phyloP scores from a whole-genome alignment of 1,140 invertebrate species.

The Drosophila virilis region DNA sequence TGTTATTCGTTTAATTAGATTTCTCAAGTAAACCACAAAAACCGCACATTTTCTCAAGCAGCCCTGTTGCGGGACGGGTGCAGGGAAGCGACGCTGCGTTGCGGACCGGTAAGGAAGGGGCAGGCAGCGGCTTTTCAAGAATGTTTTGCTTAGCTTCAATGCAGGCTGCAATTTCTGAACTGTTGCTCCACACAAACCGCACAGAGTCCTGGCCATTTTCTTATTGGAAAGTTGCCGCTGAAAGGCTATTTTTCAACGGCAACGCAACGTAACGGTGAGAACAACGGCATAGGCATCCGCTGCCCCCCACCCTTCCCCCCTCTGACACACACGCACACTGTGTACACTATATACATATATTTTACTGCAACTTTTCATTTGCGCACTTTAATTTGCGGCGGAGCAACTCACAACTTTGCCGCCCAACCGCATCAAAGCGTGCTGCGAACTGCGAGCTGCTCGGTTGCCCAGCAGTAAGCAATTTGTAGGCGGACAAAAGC shows the following conservation, averaged over 20 bases:
- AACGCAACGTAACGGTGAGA: conserved; percentile 13
- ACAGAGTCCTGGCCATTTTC: conserved; percentile 54
- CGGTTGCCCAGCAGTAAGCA: conserved; percentile 13
- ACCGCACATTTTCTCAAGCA: conserved; percentile 79
- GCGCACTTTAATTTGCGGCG: conserved; percentile 79
- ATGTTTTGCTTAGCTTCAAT: conserved; percentile 55
- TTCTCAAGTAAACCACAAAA: conserved; percentile 77
- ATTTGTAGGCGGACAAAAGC: conserved; percentile 69
- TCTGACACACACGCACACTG: conserved; percentile 26
- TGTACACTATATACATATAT: background rate
- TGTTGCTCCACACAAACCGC: conserved; percentile 53
- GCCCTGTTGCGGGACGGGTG: conserved; percentile 16
- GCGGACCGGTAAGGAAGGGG: background rate
- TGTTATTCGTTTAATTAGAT: conserved; percentile 83
- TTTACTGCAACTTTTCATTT: conserved; percentile 68
- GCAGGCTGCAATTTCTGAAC: conserved; percentile 68
- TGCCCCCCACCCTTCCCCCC: background rate
- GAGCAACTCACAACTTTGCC: conserved; percentile 61
- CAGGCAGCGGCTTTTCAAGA: conserved; percentile 47
- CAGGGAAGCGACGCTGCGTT: background rate
- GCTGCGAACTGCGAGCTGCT: background rate
- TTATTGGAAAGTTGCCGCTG: conserved; percentile 60
- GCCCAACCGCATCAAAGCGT: conserved; percentile 72
- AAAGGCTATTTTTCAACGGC: conserved; percentile 67
- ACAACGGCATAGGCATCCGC: conserved; percentile 5